Base-by-base conservation (phyloP, 2,113 vertebrate genomes). In the Mirza zaza region DNA sequence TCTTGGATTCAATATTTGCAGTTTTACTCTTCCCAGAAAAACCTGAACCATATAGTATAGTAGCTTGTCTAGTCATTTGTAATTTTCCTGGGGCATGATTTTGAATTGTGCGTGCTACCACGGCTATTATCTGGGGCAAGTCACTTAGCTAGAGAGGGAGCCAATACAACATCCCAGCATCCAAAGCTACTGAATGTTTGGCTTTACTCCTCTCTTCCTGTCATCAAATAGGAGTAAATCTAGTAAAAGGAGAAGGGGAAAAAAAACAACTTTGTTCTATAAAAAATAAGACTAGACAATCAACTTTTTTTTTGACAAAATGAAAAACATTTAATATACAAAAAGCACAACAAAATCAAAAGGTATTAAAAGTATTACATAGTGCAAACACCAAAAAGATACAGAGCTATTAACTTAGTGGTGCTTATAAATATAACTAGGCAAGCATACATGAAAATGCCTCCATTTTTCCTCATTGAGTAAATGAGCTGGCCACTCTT, bases 341-440 rank as follows among this genome's bases (percentile, higher is more conserved):
- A 87, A 87, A 73, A 84, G 63, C 61, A 95, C 75, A 96, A 96
- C 29, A 82, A 63, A 93, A 75, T 73, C 59, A 83, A 96, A 39
- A 90, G 25, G n/a, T 63, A 94, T 81, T 92, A 36, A 76, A 92
- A 96, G 95, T 83, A 92, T 96, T 90, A 95, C 70, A 95, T 63
- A 97, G 97, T 97, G 98, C 97, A 97, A 97, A 97, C 68, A 76
- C 75, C 77, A 89, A 90, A 90, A 87, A 86, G 70, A 83, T 70
- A 88, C 18, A 94, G 3, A 91, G 88, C 25, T 88, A 55, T 63
- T 87, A 36, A 55, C 23, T 82, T 65, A 32, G 4, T 11, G 70
- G 71, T 5, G 14, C 65, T 96, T 67, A 63, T 14, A 32, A 39
- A 63, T 42, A 87, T 39, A 76, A 93, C 75, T 9, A 90, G 27